phyloP scores from a whole-genome alignment of 64 coral and sea anemone species.

The Actinia tenebrosa region DNA sequence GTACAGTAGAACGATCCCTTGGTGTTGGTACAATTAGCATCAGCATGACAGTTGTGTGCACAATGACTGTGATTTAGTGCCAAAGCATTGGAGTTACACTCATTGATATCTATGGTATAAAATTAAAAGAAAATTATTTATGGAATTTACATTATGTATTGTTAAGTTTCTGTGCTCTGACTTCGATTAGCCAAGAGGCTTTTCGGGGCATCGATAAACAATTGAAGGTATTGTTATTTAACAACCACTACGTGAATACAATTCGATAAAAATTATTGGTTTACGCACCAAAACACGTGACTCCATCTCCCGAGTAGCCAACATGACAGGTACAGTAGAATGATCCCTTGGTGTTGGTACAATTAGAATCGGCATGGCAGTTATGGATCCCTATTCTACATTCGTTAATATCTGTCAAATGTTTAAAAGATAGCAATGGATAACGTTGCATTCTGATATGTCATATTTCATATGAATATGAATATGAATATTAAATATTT shows the following conservation, averaged over 20 bases:
- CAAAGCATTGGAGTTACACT: conserved; percentile 23
- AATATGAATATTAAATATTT: too few relatives aligned
- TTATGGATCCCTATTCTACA: conserved; percentile 6
- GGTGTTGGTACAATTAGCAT: conserved; percentile 64
- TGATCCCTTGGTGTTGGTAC: conserved; percentile 12
- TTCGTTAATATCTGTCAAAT: conserved; percentile 8
- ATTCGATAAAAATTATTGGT: too few relatives aligned
- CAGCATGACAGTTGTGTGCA: conserved; percentile 73
- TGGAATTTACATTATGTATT: too few relatives aligned
- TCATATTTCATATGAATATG: too few relatives aligned
- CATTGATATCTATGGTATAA: conserved; percentile 29
- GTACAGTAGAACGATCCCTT: conserved; percentile 81
- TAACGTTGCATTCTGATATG: not conserved
- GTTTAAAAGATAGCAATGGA: not conserved
- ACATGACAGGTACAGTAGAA: conserved; percentile 17
- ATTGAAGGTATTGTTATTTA: too few relatives aligned
- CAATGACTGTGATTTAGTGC: conserved; percentile 23
- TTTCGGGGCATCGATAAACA: too few relatives aligned
- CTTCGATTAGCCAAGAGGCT: too few relatives aligned
- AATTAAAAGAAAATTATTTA: too few relatives aligned
- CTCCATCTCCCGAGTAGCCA: conserved; percentile 50
- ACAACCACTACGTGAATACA: too few relatives aligned
- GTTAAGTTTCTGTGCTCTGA: too few relatives aligned
- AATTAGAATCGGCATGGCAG: conserved; percentile 16
- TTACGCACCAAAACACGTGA: conserved; percentile 33